A percentile compares a stretch with the other conserved stretches of the same genome.
These are phyloP conservation scores for Papilio demoleus DNA, from an alignment of 2,888 invertebrate genomes.

Conservation along the genomic window DNA sequence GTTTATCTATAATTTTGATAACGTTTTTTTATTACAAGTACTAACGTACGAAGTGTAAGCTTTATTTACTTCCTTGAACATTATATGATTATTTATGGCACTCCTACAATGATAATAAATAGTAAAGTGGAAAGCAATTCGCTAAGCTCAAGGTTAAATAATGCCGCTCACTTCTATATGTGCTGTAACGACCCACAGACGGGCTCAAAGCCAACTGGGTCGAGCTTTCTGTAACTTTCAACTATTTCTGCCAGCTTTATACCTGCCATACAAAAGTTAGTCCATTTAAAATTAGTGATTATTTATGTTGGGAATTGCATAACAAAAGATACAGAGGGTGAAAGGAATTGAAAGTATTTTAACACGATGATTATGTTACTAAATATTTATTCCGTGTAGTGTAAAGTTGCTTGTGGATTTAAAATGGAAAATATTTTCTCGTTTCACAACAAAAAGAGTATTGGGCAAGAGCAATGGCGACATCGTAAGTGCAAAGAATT, in stretches of 20 bases:
- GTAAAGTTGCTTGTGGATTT: conserved; percentile 35
- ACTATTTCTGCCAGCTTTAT: conserved; percentile 62
- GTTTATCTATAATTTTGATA: neutral
- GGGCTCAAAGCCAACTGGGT: conserved; percentile 80
- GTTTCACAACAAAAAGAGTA: conserved; percentile 32
- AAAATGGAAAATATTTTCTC: conserved; percentile 40
- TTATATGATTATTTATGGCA: conserved; percentile 14
- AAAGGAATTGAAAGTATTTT: conserved; percentile 1
- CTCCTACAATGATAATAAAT: conserved; percentile 15
- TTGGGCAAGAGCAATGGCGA: conserved; percentile 60
- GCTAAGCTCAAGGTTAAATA: conserved; percentile 62
- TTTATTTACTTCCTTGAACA: neutral
- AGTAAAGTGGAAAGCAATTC: conserved; percentile 28
- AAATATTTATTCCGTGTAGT: neutral
- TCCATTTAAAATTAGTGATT: conserved; percentile 39
- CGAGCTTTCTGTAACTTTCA: conserved; percentile 77
- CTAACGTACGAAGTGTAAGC: neutral
- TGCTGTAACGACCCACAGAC: conserved; percentile 61
- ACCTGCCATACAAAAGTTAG: conserved; percentile 50
- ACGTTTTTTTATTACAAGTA: no score
- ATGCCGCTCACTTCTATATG: conserved; percentile 57
- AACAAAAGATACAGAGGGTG: conserved; percentile 29
- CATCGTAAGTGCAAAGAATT: conserved; percentile 77
- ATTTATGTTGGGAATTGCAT: conserved; percentile 12
- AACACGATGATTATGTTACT: neutral